Conservation (phyloP, 2,888 invertebrate genomes). For the Lamproptera curius region DNA sequence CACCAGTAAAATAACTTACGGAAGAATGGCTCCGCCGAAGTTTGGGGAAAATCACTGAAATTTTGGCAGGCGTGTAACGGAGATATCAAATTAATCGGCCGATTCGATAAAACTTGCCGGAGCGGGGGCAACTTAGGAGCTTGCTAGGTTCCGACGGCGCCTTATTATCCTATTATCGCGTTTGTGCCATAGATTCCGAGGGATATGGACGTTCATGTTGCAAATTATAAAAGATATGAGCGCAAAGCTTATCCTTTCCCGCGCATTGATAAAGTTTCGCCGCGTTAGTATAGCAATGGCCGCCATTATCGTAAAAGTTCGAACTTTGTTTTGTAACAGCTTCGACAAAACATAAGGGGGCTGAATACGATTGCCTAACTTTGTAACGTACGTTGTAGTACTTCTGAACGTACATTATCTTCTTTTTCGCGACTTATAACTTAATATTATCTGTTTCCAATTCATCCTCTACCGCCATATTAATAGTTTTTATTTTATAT, state of each 20-base stretch:
- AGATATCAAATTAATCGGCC: constrained; percentile 11
- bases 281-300: constrained; percentile 76
- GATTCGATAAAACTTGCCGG: constrained; percentile 17
- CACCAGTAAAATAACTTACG: neutral
- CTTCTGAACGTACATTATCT: constrained; percentile 61
- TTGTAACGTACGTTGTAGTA: constrained; percentile 59
- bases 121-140: constrained; percentile 14
- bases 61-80: constrained; percentile 3
- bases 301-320: constrained; percentile 77
- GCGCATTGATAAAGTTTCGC: constrained; percentile 76
- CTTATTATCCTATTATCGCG: constrained; percentile 15
- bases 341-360: constrained; percentile 73
- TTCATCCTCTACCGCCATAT: too few species aligned
- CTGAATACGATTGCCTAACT: constrained; percentile 75
- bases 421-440: too few species aligned
- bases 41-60: constrained; percentile 5
- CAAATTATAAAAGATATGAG: constrained; percentile 46
- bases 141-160: constrained; percentile 4
- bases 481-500: too few species aligned
- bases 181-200: constrained; percentile 17
- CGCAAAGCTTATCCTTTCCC: constrained; percentile 71
- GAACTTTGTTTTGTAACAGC: constrained; percentile 73
- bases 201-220: constrained; percentile 25
- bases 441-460: too few species aligned
- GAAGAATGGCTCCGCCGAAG: constrained; percentile 1